Base-by-base conservation (phyloP, 2,888 invertebrate species). In the Synanthedon andrenaeformis region DNA sequence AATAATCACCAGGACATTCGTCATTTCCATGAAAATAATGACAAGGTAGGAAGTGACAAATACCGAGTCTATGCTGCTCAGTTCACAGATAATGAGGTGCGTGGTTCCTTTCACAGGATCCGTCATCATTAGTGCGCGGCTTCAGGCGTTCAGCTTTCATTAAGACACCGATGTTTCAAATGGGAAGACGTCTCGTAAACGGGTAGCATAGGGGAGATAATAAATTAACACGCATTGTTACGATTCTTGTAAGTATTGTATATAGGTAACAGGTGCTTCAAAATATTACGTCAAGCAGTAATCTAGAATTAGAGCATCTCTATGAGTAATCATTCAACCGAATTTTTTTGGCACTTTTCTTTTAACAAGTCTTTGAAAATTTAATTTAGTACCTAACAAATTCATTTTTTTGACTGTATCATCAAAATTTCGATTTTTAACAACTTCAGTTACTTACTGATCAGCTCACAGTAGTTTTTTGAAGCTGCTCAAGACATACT, bases 81-180 rank as follows among this genome's bases (percentile, higher is more conserved):
- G 72, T 74, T 77, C 70, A 69, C 72, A 75, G 74, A 81, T 83
- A 84, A 84, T 81, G 84, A 82, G 41, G 51, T 35, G 51, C 41
- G 69, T 73, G 67, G 72, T 70, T 76, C 78, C 78, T 81, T 82
- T 82, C 78, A 78, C 69, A 59, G 72, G 75, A 81, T 80, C 77
- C 76, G 80, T 81, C 81, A 79, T 86, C 84, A 84, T 85, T 84
- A 85, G 79, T 64, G 76, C 64, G 69, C 62, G 64, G 77, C 82
- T 82, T 64, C 71, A 64, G 79, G 82, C 79, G 69, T 62, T 63
- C 70, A 66, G 77, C 76, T 82, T 82, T 83, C 84, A 84, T 82
- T 84, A 79, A 76, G 76, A 82, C 74, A 63, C 70, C 79, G 72
- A 79, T 77, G 76, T 77, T 79, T 75, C 72, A 70, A 74, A 77